These are phyloP conservation scores for Torymus tubicola DNA, from an alignment of 2,888 invertebrate species.

Conservation along the genomic window DNA sequence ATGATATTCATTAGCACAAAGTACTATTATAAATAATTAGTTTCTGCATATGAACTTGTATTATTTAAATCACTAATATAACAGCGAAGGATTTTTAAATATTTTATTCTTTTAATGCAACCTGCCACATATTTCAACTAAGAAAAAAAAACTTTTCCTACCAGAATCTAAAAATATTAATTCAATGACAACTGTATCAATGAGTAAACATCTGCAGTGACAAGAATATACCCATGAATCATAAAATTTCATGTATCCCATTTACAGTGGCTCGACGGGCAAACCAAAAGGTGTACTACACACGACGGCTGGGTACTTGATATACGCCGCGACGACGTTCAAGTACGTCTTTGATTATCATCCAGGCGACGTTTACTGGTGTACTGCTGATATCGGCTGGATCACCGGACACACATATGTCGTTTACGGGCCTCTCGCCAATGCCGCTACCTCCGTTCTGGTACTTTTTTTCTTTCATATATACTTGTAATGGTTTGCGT, in stretches of 20 bases:
- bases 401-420: conserved; percentile 96
- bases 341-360: conserved; percentile 97
- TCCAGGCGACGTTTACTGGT: conserved; percentile 91
- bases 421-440: conserved; percentile 95
- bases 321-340: conserved; percentile 95
- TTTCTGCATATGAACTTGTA: too few relatives aligned
- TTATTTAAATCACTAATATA: too few relatives aligned
- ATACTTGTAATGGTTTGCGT: too few relatives aligned
- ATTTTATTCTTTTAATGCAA: too few relatives aligned
- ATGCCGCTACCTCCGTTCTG: conserved; percentile 95
- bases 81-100: too few relatives aligned
- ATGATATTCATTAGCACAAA: too few relatives aligned
- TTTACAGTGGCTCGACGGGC: conserved; percentile 91
- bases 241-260: background rate
- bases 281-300: conserved; percentile 99
- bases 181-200: too few relatives aligned
- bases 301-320: conserved; percentile 95
- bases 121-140: too few relatives aligned
- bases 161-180: too few relatives aligned
- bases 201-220: too few relatives aligned
- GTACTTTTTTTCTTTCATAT: conserved; percentile 78
- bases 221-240: background rate
- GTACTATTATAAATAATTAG: too few relatives aligned
- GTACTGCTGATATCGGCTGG: conserved; percentile 98
- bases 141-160: too few relatives aligned